Base-by-base conservation (phyloP, 2,888 invertebrate species). In the Amphipoea lucens region DNA sequence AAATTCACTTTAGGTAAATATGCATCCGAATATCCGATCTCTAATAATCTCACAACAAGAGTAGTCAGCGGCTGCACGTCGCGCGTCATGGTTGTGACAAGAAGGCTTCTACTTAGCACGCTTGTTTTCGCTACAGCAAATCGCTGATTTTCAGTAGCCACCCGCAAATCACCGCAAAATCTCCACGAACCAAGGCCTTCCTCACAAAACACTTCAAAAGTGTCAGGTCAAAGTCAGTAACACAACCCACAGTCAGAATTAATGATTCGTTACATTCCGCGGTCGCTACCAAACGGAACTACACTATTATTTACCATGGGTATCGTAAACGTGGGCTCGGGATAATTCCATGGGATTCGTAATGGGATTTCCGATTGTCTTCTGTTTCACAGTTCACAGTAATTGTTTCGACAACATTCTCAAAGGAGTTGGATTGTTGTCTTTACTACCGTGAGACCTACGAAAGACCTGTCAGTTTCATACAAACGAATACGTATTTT, bases 221-320 rank as follows among this genome's bases (percentile, higher is more conserved):
- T 65, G 70, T 76, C 75, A 84, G 76, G 63, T 67, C 40, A 63
- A 73, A 54, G 73, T 78, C 79, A 57, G 63, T 72, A 60, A 11
- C 54, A 74, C 51, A 73, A 74, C 12, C 79, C 79, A 45, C 73
- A 63, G 75, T 74, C 74, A 87, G 66, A 87, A 84, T 87, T 84
- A 84, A 84, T 87, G 84, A 70, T 45, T 87, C 73, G 70, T 84
- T 68, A 60, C 51, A 68, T 76, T 63, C 36, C 67, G 66, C 63
- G 79, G 85, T 74, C 62, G 12, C 57, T 23, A 45, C 29, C 12
- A 12, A 72, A 74, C 29, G 14, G 45, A 62, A 63, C 51, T 65
- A 40, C 29, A 48, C 71, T 69, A 69, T 75, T 63, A 79, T 79
- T 84, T 66, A 75, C 72, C 29, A 29, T 45, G 69, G 63, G 3